Base-by-base conservation (phyloP, 2,113 vertebrate genomes). In the Pollachius pollachius region DNA sequence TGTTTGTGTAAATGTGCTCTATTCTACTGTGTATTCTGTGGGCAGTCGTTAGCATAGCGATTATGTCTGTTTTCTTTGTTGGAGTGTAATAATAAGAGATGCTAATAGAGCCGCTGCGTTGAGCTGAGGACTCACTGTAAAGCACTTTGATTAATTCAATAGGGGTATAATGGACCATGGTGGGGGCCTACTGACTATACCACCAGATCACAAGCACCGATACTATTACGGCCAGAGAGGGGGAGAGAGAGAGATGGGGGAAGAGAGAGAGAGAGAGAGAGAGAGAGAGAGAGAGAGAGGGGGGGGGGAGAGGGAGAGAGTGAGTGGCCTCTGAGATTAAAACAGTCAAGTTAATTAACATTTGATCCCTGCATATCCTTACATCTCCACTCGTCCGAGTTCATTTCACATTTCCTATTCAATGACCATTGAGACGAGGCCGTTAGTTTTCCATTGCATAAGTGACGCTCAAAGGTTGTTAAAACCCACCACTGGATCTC, bases 271-370 rank as follows among this genome's bases (percentile, higher is more conserved):
- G 41, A 48, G 41, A 48, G 41, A 48, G 41, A 48, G 41, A 9
- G 41, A 5, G 41, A 48, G 41, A 48, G 41, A 48, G 41, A 48
- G 41, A 48, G 41, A 48, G 41, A 48, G 41, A 48, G 41, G 41
- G 11, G 41, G 11, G 41, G 11, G 41, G 11, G 41, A 48, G 41
- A 48, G 79, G 71, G 85, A 77, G 75, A 84, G 80, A 80, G 76
- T 79, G 75, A 73, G 84, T 84, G 86, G 80, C 86, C 89, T 89
- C 78, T 84, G 83, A 87, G 85, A 80, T 83, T 80, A 81, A 84
- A 89, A 85, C 89, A 85, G 77, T 77, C 37, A 70, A 87, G 85
- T 87, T 88, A 84, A 89, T 89, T 89, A 88, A 88, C 88, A 88
- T 82, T 85, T 87, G 88, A 86, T 87, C 89, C 79, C 57, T 62